Evolutionary conservation across 2,888 invertebrate genomes (phyloP).

Genomic region (Brenthis daphne): DNA sequence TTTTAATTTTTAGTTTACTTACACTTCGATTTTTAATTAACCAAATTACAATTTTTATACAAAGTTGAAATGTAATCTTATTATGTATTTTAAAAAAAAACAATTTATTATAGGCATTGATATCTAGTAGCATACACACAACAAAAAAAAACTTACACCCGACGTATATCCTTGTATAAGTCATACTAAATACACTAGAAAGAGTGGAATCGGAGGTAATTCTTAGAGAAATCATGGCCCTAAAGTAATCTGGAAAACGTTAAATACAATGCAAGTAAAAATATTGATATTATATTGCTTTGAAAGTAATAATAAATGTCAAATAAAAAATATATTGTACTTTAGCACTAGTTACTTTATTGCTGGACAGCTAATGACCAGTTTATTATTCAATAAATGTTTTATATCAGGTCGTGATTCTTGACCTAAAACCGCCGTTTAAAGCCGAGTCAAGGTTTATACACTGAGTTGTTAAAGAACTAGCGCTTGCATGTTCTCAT

Average conservation of each 20-base stretch:
- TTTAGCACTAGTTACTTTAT: slow-evolving; percentile 6
- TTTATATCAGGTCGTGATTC: slow-evolving; percentile 21
- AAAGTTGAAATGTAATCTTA: too few relatives aligned
- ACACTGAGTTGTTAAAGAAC: slow-evolving; percentile 13
- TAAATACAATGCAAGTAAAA: not conserved
- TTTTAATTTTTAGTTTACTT: too few relatives aligned
- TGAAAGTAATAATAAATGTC: not conserved
- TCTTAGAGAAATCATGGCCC: too few relatives aligned
- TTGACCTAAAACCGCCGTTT: slow-evolving; percentile 25
- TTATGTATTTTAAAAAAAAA: too few relatives aligned
- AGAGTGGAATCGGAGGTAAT: too few relatives aligned
- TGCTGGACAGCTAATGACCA: slow-evolving; percentile 1
- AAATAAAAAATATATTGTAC: slow-evolving; percentile 8
- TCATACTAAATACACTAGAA: too few relatives aligned
- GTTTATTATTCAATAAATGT: slow-evolving; percentile 21
- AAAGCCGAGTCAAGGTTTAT: slow-evolving; percentile 19
- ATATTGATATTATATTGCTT: not conserved
- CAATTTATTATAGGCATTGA: too few relatives aligned
- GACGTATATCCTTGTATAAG: too few relatives aligned
- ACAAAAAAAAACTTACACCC: too few relatives aligned
- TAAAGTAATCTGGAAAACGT: not conserved
- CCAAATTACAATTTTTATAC: too few relatives aligned
- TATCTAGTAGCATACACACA: too few relatives aligned
- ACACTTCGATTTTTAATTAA: too few relatives aligned
- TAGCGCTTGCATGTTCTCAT: slow-evolving; percentile 22